A percentile compares a stretch with the other conserved stretches of the same genome.
Conservation (phyloP, 2,888 invertebrate species). For the Tuberolachnus salignus region DNA sequence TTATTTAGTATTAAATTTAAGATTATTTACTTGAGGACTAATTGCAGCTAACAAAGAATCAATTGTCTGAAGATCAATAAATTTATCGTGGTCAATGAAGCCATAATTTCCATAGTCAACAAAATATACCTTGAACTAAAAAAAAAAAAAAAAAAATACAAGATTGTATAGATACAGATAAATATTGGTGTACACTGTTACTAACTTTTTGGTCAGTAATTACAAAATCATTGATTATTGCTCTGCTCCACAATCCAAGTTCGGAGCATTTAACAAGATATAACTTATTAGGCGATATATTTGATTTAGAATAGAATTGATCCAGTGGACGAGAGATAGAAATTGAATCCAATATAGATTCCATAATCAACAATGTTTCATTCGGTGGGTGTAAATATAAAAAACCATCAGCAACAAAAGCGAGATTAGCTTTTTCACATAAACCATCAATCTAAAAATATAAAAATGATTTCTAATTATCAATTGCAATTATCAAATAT, state of each 20-base stretch:
- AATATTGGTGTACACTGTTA: background rate
- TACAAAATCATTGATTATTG: slow-evolving; percentile 26
- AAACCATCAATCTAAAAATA: slow-evolving; percentile 26
- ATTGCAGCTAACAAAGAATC: slow-evolving; percentile 25
- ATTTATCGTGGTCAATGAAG: slow-evolving; percentile 42
- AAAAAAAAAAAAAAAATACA: background rate
- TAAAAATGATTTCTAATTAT: background rate
- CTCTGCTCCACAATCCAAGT: slow-evolving; percentile 35
- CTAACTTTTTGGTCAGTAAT: slow-evolving; percentile 33
- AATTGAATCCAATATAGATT: slow-evolving; percentile 43
- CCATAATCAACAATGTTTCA: slow-evolving; percentile 29
- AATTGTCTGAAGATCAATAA: slow-evolving; percentile 26
- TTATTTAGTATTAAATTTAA: background rate
- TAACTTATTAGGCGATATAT: slow-evolving; percentile 32
- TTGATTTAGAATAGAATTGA: slow-evolving; percentile 22
- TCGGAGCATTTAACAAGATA: slow-evolving; percentile 45
- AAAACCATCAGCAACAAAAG: slow-evolving; percentile 35
- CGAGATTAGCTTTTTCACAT: slow-evolving; percentile 2
- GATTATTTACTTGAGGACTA: slow-evolving; percentile 19
- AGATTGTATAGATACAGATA: background rate
- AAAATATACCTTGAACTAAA: slow-evolving; percentile 48
- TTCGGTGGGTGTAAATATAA: slow-evolving; percentile 32
- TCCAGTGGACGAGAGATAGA: slow-evolving; percentile 14
- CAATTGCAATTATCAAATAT: too few species aligned
- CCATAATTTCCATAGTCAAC: slow-evolving; percentile 46